Percentiles rank a stretch among this genome's conserved stretches.
Conservation (phyloP, 1,140 invertebrate genomes). For the Myzus persicae region DNA sequence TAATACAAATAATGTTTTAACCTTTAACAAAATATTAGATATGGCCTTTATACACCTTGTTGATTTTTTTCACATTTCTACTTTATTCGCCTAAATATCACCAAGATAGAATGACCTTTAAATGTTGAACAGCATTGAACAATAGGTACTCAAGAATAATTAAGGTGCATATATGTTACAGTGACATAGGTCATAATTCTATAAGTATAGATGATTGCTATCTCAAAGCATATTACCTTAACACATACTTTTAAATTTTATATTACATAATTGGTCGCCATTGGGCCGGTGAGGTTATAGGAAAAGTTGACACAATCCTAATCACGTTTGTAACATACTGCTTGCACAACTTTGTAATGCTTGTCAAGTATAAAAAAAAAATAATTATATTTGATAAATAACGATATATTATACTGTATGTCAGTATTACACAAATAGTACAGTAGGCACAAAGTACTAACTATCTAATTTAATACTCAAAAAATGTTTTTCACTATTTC, state of each 20-base stretch:
- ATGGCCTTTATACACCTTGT: neutral
- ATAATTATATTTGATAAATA: neutral
- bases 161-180: neutral
- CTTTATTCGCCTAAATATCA: neutral
- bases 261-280: too few relatives aligned
- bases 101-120: constrained; percentile 18
- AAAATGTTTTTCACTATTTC: too few relatives aligned
- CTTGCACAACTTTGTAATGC: neutral
- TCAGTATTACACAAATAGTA: neutral
- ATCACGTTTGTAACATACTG: neutral
- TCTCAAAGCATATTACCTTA: neutral
- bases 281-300: neutral
- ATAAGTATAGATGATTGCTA: neutral
- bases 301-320: neutral
- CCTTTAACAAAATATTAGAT: neutral
- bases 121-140: neutral
- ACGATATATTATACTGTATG: neutral
- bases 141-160: neutral
- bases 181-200: neutral
- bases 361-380: neutral
- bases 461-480: too few relatives aligned
- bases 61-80: neutral
- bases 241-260: too few relatives aligned
- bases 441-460: neutral
- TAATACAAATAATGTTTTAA: neutral